Conservation (phyloP, 2,797 vertebrate genomes). For the Sebastiscus tertius region DNA sequence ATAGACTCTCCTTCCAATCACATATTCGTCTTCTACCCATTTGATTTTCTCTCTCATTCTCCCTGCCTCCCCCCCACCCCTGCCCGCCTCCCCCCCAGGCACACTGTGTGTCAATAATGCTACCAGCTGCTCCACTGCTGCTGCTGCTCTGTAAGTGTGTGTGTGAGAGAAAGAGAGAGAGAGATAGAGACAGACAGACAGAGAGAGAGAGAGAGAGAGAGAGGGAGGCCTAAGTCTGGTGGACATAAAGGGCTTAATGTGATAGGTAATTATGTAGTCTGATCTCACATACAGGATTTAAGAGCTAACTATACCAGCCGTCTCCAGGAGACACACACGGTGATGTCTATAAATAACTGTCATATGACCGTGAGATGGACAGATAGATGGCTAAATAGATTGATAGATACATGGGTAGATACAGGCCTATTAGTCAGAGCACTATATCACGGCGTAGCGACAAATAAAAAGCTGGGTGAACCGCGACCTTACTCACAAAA, state of each 20-base stretch:
- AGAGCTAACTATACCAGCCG: slow-evolving; percentile 80
- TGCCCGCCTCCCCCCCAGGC: slow-evolving; percentile 37
- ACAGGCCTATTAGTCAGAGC: slow-evolving; percentile 26
- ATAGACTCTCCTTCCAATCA: slow-evolving; percentile 67
- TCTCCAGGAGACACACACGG: slow-evolving; percentile 70
- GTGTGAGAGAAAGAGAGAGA: slow-evolving; percentile 16
- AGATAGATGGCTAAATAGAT: slow-evolving; percentile 67
- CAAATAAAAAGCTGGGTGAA: slow-evolving; percentile 32
- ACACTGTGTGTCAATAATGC: slow-evolving; percentile 78
- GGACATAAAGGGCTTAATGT: slow-evolving; percentile 83
- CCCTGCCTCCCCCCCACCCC: not conserved
- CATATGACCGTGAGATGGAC: slow-evolving; percentile 64
- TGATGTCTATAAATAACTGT: slow-evolving; percentile 80
- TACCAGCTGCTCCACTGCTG: slow-evolving; percentile 80
- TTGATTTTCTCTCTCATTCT: slow-evolving; percentile 53
- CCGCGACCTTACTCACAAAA: not conserved
- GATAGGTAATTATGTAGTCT: slow-evolving; percentile 85
- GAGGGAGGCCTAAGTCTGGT: slow-evolving; percentile 72
- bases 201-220: slow-evolving; percentile 31
- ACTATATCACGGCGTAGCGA: not conserved
- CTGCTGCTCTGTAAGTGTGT: slow-evolving; percentile 54
- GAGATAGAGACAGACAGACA: slow-evolving; percentile 10
- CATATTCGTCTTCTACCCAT: slow-evolving; percentile 61
- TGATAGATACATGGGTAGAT: slow-evolving; percentile 61
- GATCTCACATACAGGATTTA: slow-evolving; percentile 84